phyloP scores from a whole-genome alignment of 2,797 vertebrate species.

The Enteromius thamalakanensis region DNA sequence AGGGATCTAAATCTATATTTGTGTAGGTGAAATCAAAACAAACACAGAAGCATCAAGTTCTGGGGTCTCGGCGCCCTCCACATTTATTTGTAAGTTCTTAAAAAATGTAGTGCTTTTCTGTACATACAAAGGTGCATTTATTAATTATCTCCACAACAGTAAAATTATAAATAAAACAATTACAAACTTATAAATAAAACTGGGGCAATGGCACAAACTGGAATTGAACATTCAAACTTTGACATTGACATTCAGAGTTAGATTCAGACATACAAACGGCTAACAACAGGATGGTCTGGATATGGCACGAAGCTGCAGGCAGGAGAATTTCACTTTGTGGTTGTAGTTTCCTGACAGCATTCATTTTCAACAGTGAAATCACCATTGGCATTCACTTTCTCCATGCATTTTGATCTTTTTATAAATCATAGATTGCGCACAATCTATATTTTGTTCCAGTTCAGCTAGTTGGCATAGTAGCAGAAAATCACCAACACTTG shows the following conservation, averaged over 20 bases:
- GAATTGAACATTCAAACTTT: slow-evolving; percentile 24
- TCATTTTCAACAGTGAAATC: slow-evolving; percentile 3
- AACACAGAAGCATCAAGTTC: background rate
- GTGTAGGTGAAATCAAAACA: background rate
- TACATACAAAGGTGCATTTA: slow-evolving; percentile 42
- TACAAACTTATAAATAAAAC: slow-evolving; percentile 38
- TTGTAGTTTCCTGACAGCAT: slow-evolving; percentile 16
- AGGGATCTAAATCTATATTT: background rate
- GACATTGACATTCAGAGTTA: slow-evolving; percentile 36
- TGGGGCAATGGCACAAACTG: slow-evolving; percentile 26
- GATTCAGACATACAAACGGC: slow-evolving; percentile 25
- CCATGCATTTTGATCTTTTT: slow-evolving; percentile 16
- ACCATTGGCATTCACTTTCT: slow-evolving; percentile 10
- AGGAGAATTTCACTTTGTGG: slow-evolving; percentile 8
- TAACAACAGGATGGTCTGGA: slow-evolving; percentile 13
- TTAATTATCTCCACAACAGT: slow-evolving; percentile 35
- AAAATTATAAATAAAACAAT: slow-evolving; percentile 49
- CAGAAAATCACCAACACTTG: background rate
- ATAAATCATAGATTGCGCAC: slow-evolving; percentile 15
- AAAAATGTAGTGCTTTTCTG: slow-evolving; percentile 43
- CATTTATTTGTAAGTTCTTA: slow-evolving; percentile 45
- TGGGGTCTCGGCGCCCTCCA: background rate
- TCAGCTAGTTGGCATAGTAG: slow-evolving; percentile 30
- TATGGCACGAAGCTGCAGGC: slow-evolving; percentile 32
- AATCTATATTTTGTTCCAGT: slow-evolving; percentile 37